Conservation (phyloP, 2,113 vertebrate genomes). For the Otis tarda region DNA sequence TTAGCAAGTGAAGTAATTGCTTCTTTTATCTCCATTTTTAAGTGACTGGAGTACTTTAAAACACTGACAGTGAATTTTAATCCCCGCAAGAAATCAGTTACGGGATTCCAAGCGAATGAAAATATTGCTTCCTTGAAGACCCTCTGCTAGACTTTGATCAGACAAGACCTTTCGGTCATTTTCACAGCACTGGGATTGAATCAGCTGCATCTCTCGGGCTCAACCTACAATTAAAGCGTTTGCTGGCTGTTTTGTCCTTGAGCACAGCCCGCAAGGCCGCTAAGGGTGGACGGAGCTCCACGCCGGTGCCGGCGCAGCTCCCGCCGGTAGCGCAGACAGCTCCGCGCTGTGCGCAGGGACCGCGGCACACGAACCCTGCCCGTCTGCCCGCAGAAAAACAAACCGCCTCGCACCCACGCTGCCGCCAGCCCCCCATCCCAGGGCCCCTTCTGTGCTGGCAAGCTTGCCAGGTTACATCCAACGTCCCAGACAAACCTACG, state of each 20-base stretch:
- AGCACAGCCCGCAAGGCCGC: not conserved
- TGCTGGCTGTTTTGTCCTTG: not conserved
- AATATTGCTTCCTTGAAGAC: not conserved
- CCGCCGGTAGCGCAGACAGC: accelerated
- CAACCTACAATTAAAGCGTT: not conserved
- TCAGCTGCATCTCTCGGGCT: not conserved
- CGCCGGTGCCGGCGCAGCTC: not conserved
- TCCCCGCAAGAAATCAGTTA: not conserved
- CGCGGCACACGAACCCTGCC: not conserved
- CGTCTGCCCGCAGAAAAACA: not conserved
- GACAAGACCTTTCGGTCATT: not conserved
- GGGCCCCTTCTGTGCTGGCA: not conserved
- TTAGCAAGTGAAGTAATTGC: not conserved
- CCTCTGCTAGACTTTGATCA: not conserved
- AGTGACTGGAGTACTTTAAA: not conserved
- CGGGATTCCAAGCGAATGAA: not conserved
- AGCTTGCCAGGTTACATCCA: not conserved
- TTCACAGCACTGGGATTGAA: not conserved
- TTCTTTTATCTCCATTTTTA: not conserved
- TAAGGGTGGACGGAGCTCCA: accelerated
- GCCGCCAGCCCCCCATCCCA: not conserved
- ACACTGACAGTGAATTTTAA: not conserved
- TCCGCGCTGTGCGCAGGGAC: accelerated
- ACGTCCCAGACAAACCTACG: not conserved
- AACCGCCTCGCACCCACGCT: accelerated